A percentile compares a stretch with the other conserved stretches of the same genome.
phyloP scores from a whole-genome alignment of 1,140 invertebrate genomes.

The Idris sp. region DNA sequence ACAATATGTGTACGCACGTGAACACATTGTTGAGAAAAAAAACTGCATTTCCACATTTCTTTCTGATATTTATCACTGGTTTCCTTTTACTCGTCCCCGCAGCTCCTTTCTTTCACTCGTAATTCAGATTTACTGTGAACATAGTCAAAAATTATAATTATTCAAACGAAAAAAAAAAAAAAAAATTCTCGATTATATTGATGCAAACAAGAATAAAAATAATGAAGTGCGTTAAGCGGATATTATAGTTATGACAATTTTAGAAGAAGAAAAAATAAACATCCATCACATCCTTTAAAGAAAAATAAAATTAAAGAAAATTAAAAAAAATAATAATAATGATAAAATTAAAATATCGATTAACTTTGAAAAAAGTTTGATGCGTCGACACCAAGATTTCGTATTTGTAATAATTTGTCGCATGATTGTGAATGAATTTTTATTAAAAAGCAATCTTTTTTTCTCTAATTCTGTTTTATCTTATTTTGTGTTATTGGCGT shows the following conservation, averaged over 20 bases:
- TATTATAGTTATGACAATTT: slow-evolving; percentile 62
- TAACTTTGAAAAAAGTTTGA: slow-evolving; percentile 75
- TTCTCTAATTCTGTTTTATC: slow-evolving; percentile 12
- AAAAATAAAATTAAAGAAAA: slow-evolving; percentile 33
- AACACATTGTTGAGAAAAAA: slow-evolving; percentile 63
- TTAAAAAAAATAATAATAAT: slow-evolving; percentile 41
- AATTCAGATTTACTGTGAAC: slow-evolving; percentile 59
- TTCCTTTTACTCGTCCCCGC: slow-evolving; percentile 62
- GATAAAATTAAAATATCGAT: slow-evolving; percentile 54
- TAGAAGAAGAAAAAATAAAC: slow-evolving; percentile 52
- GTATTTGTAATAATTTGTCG: not conserved
- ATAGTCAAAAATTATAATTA: slow-evolving; percentile 50
- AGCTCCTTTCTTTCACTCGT: slow-evolving; percentile 61
- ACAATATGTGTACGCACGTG: slow-evolving; percentile 62
- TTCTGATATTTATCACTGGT: slow-evolving; percentile 61
- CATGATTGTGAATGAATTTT: too few species aligned
- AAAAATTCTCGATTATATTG: slow-evolving; percentile 48
- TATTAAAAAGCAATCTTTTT: too few species aligned
- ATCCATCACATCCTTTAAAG: slow-evolving; percentile 57
- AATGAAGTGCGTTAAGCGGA: slow-evolving; percentile 61
- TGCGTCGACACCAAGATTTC: slow-evolving; percentile 58
- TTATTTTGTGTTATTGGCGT: slow-evolving; percentile 22
- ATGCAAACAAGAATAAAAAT: slow-evolving; percentile 53
- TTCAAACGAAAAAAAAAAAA: too few species aligned
- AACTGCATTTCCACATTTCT: slow-evolving; percentile 60